phyloP scores from a whole-genome alignment of 2,113 vertebrate genomes.

The Anoplopoma fimbria region DNA sequence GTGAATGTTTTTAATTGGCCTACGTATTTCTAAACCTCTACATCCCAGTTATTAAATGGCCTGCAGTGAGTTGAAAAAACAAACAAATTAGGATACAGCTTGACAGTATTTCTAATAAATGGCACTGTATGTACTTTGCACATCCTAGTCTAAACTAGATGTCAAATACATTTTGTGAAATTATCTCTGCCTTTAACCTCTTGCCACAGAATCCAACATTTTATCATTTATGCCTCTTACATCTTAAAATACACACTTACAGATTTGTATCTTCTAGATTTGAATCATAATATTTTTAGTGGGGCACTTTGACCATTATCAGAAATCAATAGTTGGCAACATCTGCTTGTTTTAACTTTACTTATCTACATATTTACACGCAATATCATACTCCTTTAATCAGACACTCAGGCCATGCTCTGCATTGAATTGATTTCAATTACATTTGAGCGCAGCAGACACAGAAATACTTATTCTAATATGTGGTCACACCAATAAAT shows the following conservation, averaged over 20 bases:
- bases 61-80: not conserved
- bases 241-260: not conserved
- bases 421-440: not conserved
- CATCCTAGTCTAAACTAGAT: not conserved
- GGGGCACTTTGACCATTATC: not conserved
- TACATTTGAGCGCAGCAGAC: not conserved
- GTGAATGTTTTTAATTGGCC: not conserved
- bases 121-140: not conserved
- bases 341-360: not conserved
- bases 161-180: not conserved
- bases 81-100: not conserved
- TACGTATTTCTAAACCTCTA: not conserved
- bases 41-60: not conserved
- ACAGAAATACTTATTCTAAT: not conserved
- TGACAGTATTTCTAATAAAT: not conserved
- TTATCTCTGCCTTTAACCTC: not conserved
- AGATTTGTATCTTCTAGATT: not conserved
- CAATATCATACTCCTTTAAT: not conserved
- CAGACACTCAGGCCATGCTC: not conserved
- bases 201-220: not conserved
- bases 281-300: not conserved
- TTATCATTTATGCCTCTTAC: not conserved
- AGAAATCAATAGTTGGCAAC: not conserved
- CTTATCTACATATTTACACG: not conserved
- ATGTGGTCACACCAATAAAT: not conserved